These are phyloP conservation scores for Margarornis squamiger DNA, from an alignment of 2,797 vertebrate genomes.

Conservation along the genomic window DNA sequence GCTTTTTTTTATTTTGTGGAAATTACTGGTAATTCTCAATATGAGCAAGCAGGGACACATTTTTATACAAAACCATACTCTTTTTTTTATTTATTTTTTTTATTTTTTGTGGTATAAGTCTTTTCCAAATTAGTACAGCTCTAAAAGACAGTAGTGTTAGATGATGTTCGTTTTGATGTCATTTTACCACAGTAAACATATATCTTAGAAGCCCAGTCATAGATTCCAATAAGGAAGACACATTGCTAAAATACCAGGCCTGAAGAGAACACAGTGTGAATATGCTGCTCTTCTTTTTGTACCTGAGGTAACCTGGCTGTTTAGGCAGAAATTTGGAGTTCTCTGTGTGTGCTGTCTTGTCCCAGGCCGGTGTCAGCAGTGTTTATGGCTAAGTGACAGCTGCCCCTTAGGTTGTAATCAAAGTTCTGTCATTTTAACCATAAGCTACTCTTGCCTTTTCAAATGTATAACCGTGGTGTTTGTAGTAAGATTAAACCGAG, in stretches of 20 bases:
- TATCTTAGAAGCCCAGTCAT: neutral
- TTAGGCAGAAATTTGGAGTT: neutral
- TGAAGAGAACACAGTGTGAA: neutral
- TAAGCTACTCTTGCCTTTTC: neutral
- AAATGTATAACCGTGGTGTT: neutral
- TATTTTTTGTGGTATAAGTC: neutral
- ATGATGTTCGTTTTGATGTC: neutral
- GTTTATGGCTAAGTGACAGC: neutral
- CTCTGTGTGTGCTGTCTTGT: neutral
- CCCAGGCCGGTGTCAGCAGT: neutral
- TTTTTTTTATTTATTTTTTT: neutral
- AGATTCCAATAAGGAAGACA: neutral
- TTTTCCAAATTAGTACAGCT: neutral
- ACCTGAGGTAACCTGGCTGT: neutral
- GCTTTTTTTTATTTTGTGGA: neutral
- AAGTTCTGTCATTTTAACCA: neutral
- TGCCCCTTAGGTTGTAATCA: neutral
- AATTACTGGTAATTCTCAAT: neutral
- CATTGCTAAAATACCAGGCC: neutral
- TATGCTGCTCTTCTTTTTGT: neutral
- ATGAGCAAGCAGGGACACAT: neutral
- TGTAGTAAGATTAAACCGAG: neutral
- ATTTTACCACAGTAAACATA: neutral
- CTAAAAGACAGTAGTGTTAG: neutral
- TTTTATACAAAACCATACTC: neutral